Conservation (phyloP, 2,888 invertebrate species). For the Julus scanicus region DNA sequence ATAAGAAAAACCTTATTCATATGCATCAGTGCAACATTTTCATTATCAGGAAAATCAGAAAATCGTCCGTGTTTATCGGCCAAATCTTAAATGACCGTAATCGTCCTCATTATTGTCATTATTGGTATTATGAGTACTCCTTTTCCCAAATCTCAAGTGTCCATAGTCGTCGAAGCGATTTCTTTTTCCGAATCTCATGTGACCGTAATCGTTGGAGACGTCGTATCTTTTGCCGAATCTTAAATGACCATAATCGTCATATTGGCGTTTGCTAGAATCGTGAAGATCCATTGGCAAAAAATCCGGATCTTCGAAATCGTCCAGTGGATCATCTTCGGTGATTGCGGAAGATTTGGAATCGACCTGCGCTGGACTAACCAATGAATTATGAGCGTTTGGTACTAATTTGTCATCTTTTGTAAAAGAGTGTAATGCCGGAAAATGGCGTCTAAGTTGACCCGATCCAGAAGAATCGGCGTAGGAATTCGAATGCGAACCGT, state of each 20-base stretch:
- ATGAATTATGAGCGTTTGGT: background rate
- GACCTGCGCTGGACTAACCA: background rate
- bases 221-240: conserved; percentile 61
- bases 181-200: conserved; percentile 61
- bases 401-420: background rate
- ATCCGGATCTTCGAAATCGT: conserved; percentile 59
- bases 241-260: conserved; percentile 63
- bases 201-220: conserved; percentile 60
- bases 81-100: conserved; percentile 54
- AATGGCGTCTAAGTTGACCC: background rate
- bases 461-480: background rate
- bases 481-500: conserved; percentile 6
- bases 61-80: background rate
- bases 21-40: background rate
- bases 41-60: background rate
- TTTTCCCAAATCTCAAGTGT: conserved; percentile 17
- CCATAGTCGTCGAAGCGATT: conserved; percentile 7
- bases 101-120: conserved; percentile 52
- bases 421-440: background rate
- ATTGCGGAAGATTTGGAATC: background rate
- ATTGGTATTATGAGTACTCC: conserved; percentile 46
- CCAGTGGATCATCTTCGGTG: background rate
- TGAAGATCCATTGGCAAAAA: conserved; percentile 58
- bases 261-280: conserved; percentile 61
- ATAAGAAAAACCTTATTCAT: background rate